Base-by-base conservation (phyloP, 2,888 invertebrate species). In the Notocelia uddmanniana region DNA sequence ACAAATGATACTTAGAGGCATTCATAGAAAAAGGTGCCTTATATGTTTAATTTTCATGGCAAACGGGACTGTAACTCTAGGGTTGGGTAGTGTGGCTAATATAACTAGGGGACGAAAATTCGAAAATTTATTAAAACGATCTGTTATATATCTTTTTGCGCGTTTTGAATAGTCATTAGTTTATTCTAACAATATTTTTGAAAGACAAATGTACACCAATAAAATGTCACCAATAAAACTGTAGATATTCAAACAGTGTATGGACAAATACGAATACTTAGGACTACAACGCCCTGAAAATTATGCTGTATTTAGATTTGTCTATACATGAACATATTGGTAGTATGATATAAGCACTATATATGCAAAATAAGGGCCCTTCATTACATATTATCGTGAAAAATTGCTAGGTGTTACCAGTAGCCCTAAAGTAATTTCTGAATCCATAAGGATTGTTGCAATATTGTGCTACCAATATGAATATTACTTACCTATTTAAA, bases 1-100 rank as follows among this genome's bases (percentile, higher is more conserved):
- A 64, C 64, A 64, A 64, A 64, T 64, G 23, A 64, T 45, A 54
- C 21, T 55, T 23, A 54, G 37, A 64, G 64, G 52, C 64, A 37
- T 54, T 37, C 21, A 54, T 34, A 50, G 23, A 45, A 48, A 63
- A 34, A 50, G 50, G 63, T 63, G 63, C 63, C 63, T 63, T 64
- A 54, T 54, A 54, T 23, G 21, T 64, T 54, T 64, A 64, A 37
- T 64, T 64, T 63, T 31, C 31, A 10, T 52, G 15, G 45, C 15
- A 45, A n/a, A 45, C 15, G 37, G 11, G n/a, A 23, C 19, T 62
- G n/a, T 13, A 23, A 21, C 15, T 50, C 18, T 34, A 13, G 21
- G n/a, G 52, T 54, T 64, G 64, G 52, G 19, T 64, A 52, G 52
- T 21, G 52, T 54, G 52, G 64, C 64, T 37, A n/a, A 13, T 34